phyloP scores from a whole-genome alignment of 2,888 invertebrate genomes.

The Nasonia oneida region DNA sequence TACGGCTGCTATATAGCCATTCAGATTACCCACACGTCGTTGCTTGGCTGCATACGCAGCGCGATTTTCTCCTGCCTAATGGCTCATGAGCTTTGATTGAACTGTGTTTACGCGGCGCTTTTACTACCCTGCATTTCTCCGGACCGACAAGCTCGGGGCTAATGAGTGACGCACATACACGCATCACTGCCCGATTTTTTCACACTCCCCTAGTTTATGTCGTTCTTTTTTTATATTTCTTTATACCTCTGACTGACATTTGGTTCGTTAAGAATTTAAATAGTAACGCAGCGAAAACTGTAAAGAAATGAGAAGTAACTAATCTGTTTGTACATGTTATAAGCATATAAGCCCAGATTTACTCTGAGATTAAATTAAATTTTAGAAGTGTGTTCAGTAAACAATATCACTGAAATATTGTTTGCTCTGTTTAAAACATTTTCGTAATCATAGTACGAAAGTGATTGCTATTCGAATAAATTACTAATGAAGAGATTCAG shows the following conservation, averaged over 20 bases:
- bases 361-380: too few relatives aligned
- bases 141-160: background rate
- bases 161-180: slow-evolving; percentile 50
- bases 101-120: slow-evolving; percentile 64
- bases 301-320: too few relatives aligned
- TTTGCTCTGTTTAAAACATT: too few relatives aligned
- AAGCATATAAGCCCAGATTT: too few relatives aligned
- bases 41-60: slow-evolving; percentile 72
- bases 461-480: background rate
- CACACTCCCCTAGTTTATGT: background rate
- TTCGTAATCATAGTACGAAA: too few relatives aligned
- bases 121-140: slow-evolving; percentile 5
- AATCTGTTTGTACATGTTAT: too few relatives aligned
- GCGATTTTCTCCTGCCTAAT: slow-evolving; percentile 76
- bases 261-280: too few relatives aligned
- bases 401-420: too few relatives aligned
- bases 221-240: background rate
- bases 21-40: slow-evolving; percentile 54
- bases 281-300: too few relatives aligned
- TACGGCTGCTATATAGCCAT: slow-evolving; percentile 18
- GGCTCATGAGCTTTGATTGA: slow-evolving; percentile 77
- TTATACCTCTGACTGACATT: background rate
- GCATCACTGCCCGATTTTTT: slow-evolving; percentile 14
- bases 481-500: background rate
- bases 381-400: too few relatives aligned